Percentiles rank a stretch among this genome's conserved stretches.
phyloP scores from a whole-genome alignment of 2,113 vertebrate genomes.

The Gracilinanus agilis region DNA sequence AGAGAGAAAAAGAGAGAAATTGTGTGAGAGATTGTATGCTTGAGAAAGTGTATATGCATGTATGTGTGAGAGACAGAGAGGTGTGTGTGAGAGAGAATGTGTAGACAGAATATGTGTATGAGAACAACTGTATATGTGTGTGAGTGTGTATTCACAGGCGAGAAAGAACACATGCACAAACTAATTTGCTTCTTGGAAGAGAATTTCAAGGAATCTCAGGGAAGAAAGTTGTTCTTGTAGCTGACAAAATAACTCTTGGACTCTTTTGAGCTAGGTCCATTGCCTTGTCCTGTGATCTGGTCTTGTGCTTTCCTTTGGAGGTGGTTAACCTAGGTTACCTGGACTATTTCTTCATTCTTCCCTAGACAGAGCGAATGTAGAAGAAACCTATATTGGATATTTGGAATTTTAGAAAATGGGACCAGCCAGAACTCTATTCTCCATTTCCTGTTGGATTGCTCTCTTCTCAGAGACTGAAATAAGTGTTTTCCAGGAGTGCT shows the following conservation, averaged over 20 bases:
- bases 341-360: not conserved
- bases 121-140: too few relatives aligned
- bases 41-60: not conserved
- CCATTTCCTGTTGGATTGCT: not conserved
- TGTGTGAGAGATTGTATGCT: too few relatives aligned
- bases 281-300: not conserved
- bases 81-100: not conserved
- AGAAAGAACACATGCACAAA: not conserved
- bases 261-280: not conserved
- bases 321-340: rapidly evolving
- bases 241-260: not conserved
- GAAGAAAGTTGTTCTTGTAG: not conserved
- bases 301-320: not conserved
- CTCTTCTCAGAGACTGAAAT: not conserved
- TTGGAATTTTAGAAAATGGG: not conserved
- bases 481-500: not conserved
- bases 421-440: not conserved
- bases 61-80: not conserved
- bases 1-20: too few relatives aligned
- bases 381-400: not conserved
- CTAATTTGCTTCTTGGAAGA: not conserved
- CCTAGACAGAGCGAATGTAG: not conserved
- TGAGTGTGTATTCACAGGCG: not conserved
- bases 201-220: conserved; percentile 24
- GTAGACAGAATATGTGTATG: not conserved